A percentile compares a stretch with the other conserved stretches of the same genome.
These are phyloP conservation scores for Drosophila funebris DNA, from an alignment of 1,140 invertebrate species.

Conservation along the genomic window DNA sequence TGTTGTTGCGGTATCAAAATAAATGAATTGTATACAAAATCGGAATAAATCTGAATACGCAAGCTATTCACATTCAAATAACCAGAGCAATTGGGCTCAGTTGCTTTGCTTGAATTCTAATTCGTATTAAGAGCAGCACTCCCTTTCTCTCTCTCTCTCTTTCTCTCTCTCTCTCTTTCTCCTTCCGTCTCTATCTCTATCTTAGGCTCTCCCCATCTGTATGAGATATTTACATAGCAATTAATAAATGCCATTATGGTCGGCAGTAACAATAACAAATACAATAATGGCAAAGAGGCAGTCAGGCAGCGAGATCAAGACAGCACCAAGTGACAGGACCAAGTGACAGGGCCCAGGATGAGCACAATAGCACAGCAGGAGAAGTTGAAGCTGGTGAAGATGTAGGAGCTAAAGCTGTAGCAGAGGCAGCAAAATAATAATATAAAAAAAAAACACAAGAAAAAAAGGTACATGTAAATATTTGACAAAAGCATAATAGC, in stretches of 20 bases:
- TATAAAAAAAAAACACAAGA: background rate
- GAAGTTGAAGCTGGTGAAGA: background rate
- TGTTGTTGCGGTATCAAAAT: slow-evolving; percentile 21
- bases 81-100: slow-evolving; percentile 43
- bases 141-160: background rate
- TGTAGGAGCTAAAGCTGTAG: background rate
- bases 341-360: too few species aligned
- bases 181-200: background rate
- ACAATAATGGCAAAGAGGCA: slow-evolving; percentile 8
- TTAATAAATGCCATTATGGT: slow-evolving; percentile 65
- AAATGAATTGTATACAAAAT: slow-evolving; percentile 28
- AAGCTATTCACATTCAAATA: slow-evolving; percentile 28
- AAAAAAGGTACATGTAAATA: slow-evolving; percentile 71
- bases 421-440: slow-evolving; percentile 1
- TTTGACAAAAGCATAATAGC: slow-evolving; percentile 71
- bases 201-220: background rate
- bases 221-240: slow-evolving; percentile 65
- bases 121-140: slow-evolving; percentile 47
- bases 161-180: background rate
- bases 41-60: slow-evolving; percentile 4
- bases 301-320: background rate
- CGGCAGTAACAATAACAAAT: slow-evolving; percentile 42
- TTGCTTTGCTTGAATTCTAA: slow-evolving; percentile 33
- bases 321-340: slow-evolving; percentile 5
- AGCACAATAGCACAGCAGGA: slow-evolving; percentile 20